Percentiles rank a stretch among this genome's conserved stretches.
Evolutionary conservation across 92 coral and sea anemone genomes (phyloP).

Genomic region (Zoanthus solanderi): DNA sequence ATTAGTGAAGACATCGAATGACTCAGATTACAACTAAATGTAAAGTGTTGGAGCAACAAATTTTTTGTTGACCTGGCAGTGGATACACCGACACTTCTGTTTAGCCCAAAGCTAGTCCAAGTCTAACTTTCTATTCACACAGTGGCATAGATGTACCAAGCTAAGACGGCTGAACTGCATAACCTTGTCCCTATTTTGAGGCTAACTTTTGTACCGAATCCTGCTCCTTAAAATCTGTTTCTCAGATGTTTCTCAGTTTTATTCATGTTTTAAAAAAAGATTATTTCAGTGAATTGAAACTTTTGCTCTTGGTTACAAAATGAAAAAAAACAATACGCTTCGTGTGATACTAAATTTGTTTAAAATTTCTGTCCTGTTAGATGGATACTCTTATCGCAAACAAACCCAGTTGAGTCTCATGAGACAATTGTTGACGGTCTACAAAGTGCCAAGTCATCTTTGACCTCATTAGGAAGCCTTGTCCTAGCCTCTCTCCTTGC

Average conservation of each 20-base stretch:
- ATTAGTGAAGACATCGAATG: no score
- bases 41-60: no score
- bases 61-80: no score
- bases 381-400: neutral
- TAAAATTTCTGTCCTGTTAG: neutral
- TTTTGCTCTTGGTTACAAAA: neutral
- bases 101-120: no score
- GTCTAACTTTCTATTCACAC: no score
- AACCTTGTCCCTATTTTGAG: no score
- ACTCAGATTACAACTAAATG: no score
- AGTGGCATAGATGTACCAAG: no score
- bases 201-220: no score
- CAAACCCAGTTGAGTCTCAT: neutral
- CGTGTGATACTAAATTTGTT: neutral
- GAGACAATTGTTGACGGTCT: neutral
- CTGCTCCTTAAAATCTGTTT: no score
- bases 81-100: no score
- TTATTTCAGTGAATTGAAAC: neutral
- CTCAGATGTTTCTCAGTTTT: neutral
- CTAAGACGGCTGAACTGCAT: no score
- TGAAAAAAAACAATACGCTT: neutral
- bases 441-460: constrained; percentile 5
- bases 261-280: neutral
- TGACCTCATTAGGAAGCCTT: neutral
- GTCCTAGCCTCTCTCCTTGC: constrained; percentile 1